Percentiles rank a stretch among this genome's conserved stretches.
These are phyloP conservation scores for Lepidocyrtoides sp. DNA, from an alignment of 2,888 invertebrate species.

Conservation along the genomic window DNA sequence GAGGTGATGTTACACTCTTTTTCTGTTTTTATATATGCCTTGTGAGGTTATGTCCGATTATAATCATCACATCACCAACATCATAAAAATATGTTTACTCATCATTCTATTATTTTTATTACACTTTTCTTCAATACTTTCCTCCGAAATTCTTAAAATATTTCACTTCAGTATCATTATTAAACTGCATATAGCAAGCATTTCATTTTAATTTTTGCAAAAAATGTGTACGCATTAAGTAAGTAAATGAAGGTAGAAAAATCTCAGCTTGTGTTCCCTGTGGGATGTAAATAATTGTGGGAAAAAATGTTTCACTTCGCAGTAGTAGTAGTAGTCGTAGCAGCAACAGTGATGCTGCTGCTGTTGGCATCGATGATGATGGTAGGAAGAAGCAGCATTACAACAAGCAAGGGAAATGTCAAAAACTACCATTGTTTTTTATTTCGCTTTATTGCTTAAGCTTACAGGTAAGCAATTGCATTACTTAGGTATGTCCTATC, in stretches of 20 bases:
- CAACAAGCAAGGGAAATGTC: slow-evolving; percentile 46
- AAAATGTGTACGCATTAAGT: neutral
- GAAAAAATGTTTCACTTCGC: slow-evolving; percentile 55
- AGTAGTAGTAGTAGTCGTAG: neutral
- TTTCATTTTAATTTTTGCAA: neutral
- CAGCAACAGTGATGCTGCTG: neutral
- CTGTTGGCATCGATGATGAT: neutral
- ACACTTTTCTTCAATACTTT: neutral
- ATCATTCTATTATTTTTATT: slow-evolving; percentile 3
- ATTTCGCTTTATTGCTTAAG: neutral
- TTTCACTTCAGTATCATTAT: slow-evolving; percentile 7
- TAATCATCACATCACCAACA: neutral
- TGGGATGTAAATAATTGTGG: slow-evolving; percentile 77
- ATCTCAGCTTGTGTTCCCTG: slow-evolving; percentile 61
- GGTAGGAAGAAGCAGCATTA: neutral
- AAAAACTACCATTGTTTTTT: slow-evolving; percentile 8
- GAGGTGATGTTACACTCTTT: slow-evolving; percentile 4
- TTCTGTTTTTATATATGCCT: neutral
- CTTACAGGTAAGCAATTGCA: neutral
- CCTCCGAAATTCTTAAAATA: slow-evolving; percentile 29
- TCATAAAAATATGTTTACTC: slow-evolving; percentile 19
- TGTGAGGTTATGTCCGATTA: neutral
- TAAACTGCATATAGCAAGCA: neutral
- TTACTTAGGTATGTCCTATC: neutral
- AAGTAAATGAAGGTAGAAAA: slow-evolving; percentile 17